These are phyloP conservation scores for Rhadina sibilatrix DNA, from an alignment of 2,113 vertebrate genomes.

Conservation along the genomic window DNA sequence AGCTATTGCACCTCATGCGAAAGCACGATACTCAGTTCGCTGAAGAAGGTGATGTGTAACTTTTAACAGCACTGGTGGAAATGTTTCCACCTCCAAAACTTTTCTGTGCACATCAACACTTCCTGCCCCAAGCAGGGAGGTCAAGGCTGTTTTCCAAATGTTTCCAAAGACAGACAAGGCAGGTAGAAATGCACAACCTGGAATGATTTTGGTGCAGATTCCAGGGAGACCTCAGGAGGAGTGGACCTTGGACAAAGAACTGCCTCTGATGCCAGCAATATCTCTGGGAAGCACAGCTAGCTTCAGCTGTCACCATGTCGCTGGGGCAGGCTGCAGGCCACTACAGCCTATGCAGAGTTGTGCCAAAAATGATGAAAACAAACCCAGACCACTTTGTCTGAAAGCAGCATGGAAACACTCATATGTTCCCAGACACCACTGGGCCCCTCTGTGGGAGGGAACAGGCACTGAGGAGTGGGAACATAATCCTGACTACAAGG, in stretches of 20 bases:
- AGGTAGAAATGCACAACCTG: background rate
- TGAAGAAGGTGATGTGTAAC: background rate
- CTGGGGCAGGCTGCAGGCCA: background rate
- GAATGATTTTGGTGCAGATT: background rate
- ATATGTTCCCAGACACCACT: rapidly evolving
- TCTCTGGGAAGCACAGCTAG: background rate
- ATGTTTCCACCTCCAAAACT: background rate
- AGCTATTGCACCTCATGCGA: background rate
- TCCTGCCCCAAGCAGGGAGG: background rate
- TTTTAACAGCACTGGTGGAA: background rate
- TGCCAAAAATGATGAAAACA: background rate
- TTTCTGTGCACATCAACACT: background rate
- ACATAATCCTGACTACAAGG: background rate
- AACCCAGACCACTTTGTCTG: background rate
- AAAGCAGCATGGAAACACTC: background rate
- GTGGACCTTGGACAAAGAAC: background rate
- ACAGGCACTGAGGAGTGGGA: rapidly evolving
- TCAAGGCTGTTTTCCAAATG: background rate
- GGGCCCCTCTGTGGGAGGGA: background rate
- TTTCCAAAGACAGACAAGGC: background rate
- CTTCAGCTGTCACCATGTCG: rapidly evolving
- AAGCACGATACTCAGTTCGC: background rate
- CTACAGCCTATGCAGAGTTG: background rate
- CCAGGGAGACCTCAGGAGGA: background rate
- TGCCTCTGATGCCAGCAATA: background rate